Evolutionary conservation across 1,140 invertebrate species (phyloP), one percentile per base, ranked within the genome.

Genomic region (Anagrus nilaparvatae): DNA sequence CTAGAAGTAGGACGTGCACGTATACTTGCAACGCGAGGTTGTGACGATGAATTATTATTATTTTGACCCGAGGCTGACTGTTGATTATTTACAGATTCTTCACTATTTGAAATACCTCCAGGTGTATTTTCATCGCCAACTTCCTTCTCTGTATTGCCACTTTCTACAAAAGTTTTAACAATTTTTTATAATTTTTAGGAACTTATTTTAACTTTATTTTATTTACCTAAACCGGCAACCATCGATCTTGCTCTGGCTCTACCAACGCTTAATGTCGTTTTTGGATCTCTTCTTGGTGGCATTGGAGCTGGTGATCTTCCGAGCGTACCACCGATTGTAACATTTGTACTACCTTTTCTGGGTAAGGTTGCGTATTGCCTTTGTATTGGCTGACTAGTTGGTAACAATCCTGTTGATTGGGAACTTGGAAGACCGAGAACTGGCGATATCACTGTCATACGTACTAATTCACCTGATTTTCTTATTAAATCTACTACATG

Each of bases 401-500:
- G 68, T 55, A 79, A 55, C 14, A 73, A 72, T 40, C 71, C 73
- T 48, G 77, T 72, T 14, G 75, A 78, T 61, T 79, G 76, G 46
- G 77, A 79, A 53, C 73, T 74, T 20, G 79, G 77, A 44, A 65
- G 60, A 54, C 55, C 60, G 13, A 65, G 54, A 8, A 66, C 47
- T 17, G 65, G 62, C 33, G 82, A 80, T n/a, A 87, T 77, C 4
- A 98, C 92, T 6, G 92, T 95, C 84, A 98, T 87, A 33, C 88
- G 81, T 17, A 99, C 91, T 46, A 94, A 73, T 45, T 96, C 87
- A 5, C 91, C 92, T 3, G 91, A 92, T 44, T 84, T 83, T 39
- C 94, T 77, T 53, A 99, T 99, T 50, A 97, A 70, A 60, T 94
- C 86, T 13, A 99, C 96, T 5, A 97, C 94, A 59, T 90, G 82